phyloP scores from a whole-genome alignment of 1,140 invertebrate genomes.

The Thrips palmi region DNA sequence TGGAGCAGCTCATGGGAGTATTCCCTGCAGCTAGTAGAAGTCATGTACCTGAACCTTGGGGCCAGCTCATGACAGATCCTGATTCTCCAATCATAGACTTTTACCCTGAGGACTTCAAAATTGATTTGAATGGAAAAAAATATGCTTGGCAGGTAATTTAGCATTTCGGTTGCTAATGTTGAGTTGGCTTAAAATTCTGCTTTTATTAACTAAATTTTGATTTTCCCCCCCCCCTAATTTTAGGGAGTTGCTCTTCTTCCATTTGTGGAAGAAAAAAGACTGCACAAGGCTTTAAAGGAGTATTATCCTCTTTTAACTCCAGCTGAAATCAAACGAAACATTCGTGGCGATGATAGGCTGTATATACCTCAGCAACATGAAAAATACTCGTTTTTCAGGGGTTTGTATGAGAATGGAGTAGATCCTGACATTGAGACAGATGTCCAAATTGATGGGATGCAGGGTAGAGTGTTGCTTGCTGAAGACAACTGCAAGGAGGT shows the following conservation, averaged over 20 bases:
- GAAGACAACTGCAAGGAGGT: slow-evolving; percentile 42
- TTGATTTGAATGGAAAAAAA: slow-evolving; percentile 98
- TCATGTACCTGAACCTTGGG: slow-evolving; percentile 88
- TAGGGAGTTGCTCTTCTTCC: slow-evolving; percentile 94
- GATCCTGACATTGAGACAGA: slow-evolving; percentile 30
- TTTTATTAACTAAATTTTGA: slow-evolving; percentile 63
- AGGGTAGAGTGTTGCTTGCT: slow-evolving; percentile 49
- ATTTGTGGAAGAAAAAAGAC: slow-evolving; percentile 87
- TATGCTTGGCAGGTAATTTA: slow-evolving; percentile 87
- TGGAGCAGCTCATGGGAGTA: slow-evolving; percentile 98
- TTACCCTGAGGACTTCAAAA: slow-evolving; percentile 96
- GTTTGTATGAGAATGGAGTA: slow-evolving; percentile 39
- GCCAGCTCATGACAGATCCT: slow-evolving; percentile 81
- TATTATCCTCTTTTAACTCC: slow-evolving; percentile 62
- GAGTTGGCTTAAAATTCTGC: neutral
- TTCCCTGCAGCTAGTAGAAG: slow-evolving; percentile 92
- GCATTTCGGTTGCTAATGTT: neutral
- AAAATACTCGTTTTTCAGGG: slow-evolving; percentile 51
- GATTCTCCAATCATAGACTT: slow-evolving; percentile 95
- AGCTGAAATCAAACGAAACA: slow-evolving; percentile 63
- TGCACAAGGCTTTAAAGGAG: slow-evolving; percentile 69
- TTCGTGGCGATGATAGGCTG: slow-evolving; percentile 33
- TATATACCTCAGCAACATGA: slow-evolving; percentile 31
- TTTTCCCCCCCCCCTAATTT: too few relatives aligned
- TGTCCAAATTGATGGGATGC: slow-evolving; percentile 46